Conservation (phyloP, 1,140 invertebrate species). For the Mercenaria mercenaria region DNA sequence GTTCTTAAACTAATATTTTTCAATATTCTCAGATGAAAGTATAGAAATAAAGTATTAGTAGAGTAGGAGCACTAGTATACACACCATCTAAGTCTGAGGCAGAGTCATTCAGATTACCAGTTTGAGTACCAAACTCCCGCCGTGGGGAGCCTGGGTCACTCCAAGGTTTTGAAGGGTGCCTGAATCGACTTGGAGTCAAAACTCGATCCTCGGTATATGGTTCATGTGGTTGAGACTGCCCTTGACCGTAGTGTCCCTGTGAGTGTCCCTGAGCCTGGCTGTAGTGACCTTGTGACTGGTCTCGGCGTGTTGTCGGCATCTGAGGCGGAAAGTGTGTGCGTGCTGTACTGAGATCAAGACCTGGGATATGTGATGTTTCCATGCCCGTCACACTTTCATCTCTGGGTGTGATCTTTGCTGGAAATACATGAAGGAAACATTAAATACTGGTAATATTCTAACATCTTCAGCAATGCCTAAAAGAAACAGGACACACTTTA, state of each 20-base stretch:
- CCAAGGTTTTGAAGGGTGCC: slow-evolving; percentile 66
- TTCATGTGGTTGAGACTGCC: slow-evolving; percentile 53
- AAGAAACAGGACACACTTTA: no score
- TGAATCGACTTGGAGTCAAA: slow-evolving; percentile 77
- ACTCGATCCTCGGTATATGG: slow-evolving; percentile 80
- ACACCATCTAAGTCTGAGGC: slow-evolving; percentile 50
- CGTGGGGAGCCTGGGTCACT: slow-evolving; percentile 71
- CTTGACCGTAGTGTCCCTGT: slow-evolving; percentile 10
- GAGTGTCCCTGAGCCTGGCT: not conserved
- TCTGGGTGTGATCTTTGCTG: slow-evolving; percentile 76
- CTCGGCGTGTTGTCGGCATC: slow-evolving; percentile 23
- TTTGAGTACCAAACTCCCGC: slow-evolving; percentile 84
- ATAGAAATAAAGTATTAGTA: slow-evolving; percentile 8
- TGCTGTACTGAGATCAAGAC: slow-evolving; percentile 67
- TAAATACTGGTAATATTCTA: no score
- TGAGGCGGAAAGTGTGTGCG: slow-evolving; percentile 36
- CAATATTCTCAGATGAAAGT: no score
- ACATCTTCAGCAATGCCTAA: no score
- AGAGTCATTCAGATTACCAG: slow-evolving; percentile 73
- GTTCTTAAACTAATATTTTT: no score
- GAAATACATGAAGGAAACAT: slow-evolving; percentile 49
- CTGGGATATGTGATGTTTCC: slow-evolving; percentile 72
- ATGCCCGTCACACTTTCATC: slow-evolving; percentile 45
- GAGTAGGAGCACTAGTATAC: slow-evolving; percentile 31
- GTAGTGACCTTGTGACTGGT: not conserved